Evolutionary conservation across 2,797 vertebrate species (phyloP).

Genomic region (Tokudaia tokunoshimensis): DNA sequence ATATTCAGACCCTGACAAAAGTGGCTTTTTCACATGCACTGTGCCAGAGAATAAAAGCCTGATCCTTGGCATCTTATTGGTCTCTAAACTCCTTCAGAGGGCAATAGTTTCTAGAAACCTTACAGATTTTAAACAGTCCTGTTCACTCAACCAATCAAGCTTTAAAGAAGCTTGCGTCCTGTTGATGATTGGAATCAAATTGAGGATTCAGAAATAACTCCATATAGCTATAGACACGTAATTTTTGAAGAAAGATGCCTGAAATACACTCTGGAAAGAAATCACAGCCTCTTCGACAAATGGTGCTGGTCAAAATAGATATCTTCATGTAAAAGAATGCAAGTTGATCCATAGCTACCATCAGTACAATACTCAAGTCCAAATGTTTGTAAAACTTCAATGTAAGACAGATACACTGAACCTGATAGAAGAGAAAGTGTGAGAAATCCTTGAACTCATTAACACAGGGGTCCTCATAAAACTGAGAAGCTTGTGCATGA

Average conservation of each 20-base stretch:
- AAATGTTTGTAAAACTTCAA: too few species aligned
- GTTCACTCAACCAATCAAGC: conserved; percentile 79
- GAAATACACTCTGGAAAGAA: neutral
- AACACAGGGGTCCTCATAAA: neutral
- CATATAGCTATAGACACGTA: accelerated
- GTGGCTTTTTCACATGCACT: conserved; percentile 94
- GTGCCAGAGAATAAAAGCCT: conserved; percentile 93
- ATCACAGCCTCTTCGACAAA: neutral
- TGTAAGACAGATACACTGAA: too few species aligned
- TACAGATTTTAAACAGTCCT: conserved; percentile 89
- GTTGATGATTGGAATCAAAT: conserved; percentile 74
- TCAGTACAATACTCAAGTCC: too few species aligned
- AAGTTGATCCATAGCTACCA: too few species aligned
- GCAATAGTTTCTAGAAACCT: conserved; percentile 92
- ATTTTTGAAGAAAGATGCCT: too few species aligned
- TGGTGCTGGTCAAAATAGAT: neutral
- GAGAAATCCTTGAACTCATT: too few species aligned
- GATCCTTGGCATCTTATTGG: conserved; percentile 95
- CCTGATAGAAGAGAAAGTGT: too few species aligned
- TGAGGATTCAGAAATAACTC: neutral
- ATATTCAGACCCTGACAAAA: conserved; percentile 93
- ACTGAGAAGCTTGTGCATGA: neutral
- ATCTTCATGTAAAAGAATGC: too few species aligned
- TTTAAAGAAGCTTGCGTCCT: conserved; percentile 89
- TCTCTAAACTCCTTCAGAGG: conserved; percentile 92